phyloP scores from a whole-genome alignment of 2,888 invertebrate genomes.

The Mythimna impura region DNA sequence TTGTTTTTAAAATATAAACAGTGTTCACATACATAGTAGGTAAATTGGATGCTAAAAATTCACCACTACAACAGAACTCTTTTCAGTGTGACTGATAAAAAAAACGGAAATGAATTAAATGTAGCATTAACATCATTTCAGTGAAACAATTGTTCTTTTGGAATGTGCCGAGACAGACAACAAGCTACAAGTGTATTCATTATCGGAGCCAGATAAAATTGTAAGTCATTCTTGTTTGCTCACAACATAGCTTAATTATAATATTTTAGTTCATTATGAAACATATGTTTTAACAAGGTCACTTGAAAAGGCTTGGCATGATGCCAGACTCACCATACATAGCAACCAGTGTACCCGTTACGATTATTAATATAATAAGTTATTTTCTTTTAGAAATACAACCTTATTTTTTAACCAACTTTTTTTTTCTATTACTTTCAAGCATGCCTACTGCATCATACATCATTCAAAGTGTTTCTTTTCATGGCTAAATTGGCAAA shows the following conservation, averaged over 20 bases:
- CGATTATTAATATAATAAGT: not conserved
- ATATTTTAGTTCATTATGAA: constrained; percentile 21
- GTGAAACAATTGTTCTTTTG: constrained; percentile 78
- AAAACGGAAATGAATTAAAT: constrained; percentile 7
- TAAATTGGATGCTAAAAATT: not conserved
- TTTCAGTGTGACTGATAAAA: not conserved
- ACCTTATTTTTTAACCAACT: not conserved
- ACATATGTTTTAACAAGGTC: constrained; percentile 47
- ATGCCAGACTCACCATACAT: not conserved
- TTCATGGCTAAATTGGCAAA: not conserved
- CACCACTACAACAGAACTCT: not conserved
- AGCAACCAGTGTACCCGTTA: not conserved
- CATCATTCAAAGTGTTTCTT: not conserved
- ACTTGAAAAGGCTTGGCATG: constrained; percentile 12
- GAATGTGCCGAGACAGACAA: constrained; percentile 78
- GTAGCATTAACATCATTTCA: constrained; percentile 62
- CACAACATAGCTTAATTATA: constrained; percentile 24
- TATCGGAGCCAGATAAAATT: constrained; percentile 76
- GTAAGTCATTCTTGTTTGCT: constrained; percentile 71
- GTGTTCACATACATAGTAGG: not conserved
- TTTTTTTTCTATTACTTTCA: not conserved
- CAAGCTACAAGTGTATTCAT: constrained; percentile 70
- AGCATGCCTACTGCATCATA: not conserved
- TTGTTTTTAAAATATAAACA: constrained; percentile 8
- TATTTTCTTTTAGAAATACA: constrained; percentile 2